Evolutionary conservation across 92 coral and sea anemone species (phyloP).

Genomic region (Hydrozoanthus gracilis): DNA sequence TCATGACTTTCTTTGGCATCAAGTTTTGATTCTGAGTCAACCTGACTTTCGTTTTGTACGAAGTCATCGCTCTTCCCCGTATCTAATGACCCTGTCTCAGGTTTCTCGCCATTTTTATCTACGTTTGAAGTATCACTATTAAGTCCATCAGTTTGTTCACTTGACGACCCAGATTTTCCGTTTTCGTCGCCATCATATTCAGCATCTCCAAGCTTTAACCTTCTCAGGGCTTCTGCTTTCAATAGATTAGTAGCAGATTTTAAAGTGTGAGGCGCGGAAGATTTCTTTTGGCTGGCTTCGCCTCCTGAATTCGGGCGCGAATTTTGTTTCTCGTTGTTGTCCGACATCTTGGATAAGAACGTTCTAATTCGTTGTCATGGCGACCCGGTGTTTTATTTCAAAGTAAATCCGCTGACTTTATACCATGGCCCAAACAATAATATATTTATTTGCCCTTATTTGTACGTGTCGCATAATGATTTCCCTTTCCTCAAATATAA

Average conservation of each 20-base stretch:
- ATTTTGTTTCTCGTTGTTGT: slow-evolving; percentile 61
- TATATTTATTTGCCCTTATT: neutral
- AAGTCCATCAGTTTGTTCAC: slow-evolving; percentile 39
- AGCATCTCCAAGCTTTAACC: slow-evolving; percentile 78
- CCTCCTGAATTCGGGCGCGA: slow-evolving; percentile 63
- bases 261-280: slow-evolving; percentile 55
- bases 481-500: neutral
- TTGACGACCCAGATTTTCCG: neutral
- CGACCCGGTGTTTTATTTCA: slow-evolving; percentile 45
- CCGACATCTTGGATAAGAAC: slow-evolving; percentile 91
- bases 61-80: slow-evolving; percentile 17
- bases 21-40: neutral
- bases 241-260: slow-evolving; percentile 81
- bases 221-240: slow-evolving; percentile 93
- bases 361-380: slow-evolving; percentile 72
- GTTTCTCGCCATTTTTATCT: slow-evolving; percentile 9
- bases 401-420: slow-evolving; percentile 31
- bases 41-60: neutral
- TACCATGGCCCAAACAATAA: neutral
- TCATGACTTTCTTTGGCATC: slow-evolving; percentile 8
- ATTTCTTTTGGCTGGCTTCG: slow-evolving; percentile 34
- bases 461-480: neutral
- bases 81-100: neutral
- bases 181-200: slow-evolving; percentile 65
- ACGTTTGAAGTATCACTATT: slow-evolving; percentile 1